Conservation (phyloP, 2,888 invertebrate genomes). For the Cheilosia pagana region DNA sequence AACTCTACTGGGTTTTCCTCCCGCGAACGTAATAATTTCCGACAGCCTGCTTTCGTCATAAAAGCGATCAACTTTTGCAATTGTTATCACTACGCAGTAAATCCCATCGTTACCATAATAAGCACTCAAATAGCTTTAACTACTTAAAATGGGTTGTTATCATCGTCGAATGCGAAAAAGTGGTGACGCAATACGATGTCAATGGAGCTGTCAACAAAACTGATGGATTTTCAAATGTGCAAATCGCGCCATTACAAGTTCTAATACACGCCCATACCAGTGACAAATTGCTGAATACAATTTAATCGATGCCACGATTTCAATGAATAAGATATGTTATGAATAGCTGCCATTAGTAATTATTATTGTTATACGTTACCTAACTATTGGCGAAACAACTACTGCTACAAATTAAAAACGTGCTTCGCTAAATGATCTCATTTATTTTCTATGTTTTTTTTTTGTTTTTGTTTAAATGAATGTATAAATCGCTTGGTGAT, state of each 20-base stretch:
- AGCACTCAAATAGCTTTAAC: not conserved
- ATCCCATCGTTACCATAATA: too few species aligned
- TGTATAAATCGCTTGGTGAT: conserved; percentile 50
- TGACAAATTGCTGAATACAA: conserved; percentile 64
- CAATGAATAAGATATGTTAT: conserved; percentile 40
- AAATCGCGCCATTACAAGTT: conserved; percentile 6
- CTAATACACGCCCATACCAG: conserved; percentile 39
- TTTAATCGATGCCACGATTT: conserved; percentile 62
- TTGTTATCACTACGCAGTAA: too few species aligned
- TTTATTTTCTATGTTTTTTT: conserved; percentile 46
- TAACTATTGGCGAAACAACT: conserved; percentile 33
- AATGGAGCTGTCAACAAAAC: not conserved
- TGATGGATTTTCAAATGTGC: not conserved
- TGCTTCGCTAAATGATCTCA: conserved; percentile 68
- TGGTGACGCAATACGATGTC: conserved; percentile 4
- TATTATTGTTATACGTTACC: conserved; percentile 36
- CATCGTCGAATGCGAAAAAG: not conserved
- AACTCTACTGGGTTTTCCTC: too few species aligned
- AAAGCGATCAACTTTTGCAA: too few species aligned
- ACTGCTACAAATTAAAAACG: conserved; percentile 60
- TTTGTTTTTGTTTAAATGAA: conserved; percentile 29
- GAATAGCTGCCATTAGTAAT: conserved; percentile 62
- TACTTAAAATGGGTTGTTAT: not conserved
- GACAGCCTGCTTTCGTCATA: too few species aligned
- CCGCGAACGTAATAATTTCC: too few species aligned